Evolutionary conservation across 1,140 invertebrate genomes (phyloP).

Genomic region (Drosophila repleta): DNA sequence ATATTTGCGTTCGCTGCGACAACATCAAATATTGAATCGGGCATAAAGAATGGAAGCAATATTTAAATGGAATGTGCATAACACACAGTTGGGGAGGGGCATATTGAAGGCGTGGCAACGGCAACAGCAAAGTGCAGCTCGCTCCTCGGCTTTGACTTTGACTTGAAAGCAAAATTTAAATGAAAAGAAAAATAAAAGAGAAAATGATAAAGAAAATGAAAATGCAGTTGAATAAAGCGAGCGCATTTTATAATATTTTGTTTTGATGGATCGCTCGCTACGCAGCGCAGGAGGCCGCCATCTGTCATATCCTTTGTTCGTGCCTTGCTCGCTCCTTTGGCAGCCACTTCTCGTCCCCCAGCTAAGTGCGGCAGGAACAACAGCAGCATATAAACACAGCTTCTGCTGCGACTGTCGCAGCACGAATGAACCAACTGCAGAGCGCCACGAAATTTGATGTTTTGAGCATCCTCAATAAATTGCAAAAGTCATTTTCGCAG

Average conservation of each 20-base stretch:
- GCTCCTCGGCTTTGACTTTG: not conserved
- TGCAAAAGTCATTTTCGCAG: not conserved
- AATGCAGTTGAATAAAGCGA: slow-evolving; percentile 3
- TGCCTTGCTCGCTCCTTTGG: slow-evolving; percentile 22
- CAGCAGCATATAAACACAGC: not conserved
- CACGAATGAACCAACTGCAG: slow-evolving; percentile 6
- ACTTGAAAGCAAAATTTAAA: not conserved
- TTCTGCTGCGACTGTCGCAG: not conserved
- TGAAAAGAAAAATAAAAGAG: not conserved
- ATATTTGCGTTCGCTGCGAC: not conserved
- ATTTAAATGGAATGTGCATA: not conserved
- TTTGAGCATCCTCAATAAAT: slow-evolving; percentile 7
- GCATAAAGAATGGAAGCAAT: too few species aligned
- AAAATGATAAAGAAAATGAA: not conserved
- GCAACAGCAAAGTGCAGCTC: not conserved
- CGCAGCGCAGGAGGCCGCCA: not conserved
- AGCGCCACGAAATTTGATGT: slow-evolving; percentile 4
- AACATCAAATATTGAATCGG: not conserved
- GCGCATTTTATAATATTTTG: slow-evolving; percentile 23
- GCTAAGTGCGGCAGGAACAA: slow-evolving; percentile 28
- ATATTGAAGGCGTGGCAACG: not conserved
- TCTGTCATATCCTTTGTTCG: slow-evolving; percentile 20
- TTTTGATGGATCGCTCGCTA: slow-evolving; percentile 33
- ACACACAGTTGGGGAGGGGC: too few species aligned
- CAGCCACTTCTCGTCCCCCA: slow-evolving; percentile 43